These are phyloP conservation scores for Himalopsyche phryganea DNA, from an alignment of 1,140 invertebrate species.

Conservation along the genomic window DNA sequence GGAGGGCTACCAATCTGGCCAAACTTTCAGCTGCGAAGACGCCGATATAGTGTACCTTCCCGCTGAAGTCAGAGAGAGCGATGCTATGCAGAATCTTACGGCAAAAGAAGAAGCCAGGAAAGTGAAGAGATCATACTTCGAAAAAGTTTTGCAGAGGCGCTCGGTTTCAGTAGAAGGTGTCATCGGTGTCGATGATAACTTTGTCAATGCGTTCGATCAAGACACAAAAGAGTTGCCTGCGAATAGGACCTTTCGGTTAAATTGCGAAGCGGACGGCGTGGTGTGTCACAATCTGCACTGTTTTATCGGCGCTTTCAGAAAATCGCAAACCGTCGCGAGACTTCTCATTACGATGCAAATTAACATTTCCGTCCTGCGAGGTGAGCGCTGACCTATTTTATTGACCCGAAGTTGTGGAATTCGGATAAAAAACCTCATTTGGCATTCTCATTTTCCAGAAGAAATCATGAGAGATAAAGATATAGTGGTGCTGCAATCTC, in stretches of 20 bases:
- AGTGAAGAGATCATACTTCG: background rate
- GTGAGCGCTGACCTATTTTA: no score
- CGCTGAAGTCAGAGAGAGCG: background rate
- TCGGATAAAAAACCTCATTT: no score
- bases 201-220: no score
- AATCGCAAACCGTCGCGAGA: conserved; percentile 7
- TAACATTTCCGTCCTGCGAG: conserved; percentile 19
- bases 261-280: conserved; percentile 1
- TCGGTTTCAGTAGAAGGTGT: background rate
- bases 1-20: conserved; percentile 33
- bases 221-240: background rate
- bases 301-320: conserved; percentile 13
- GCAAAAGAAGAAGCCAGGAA: background rate
- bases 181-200: background rate
- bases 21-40: conserved; percentile 35
- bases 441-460: conserved; percentile 8
- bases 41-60: background rate
- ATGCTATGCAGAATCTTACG: background rate
- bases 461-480: conserved; percentile 19
- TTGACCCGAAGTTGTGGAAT: no score
- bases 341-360: conserved; percentile 15
- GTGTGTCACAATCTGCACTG: conserved; percentile 16
- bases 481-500: conserved; percentile 14
- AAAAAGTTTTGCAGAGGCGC: background rate
- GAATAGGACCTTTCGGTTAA: conserved; percentile 14